phyloP scores from a whole-genome alignment of 2,888 invertebrate species.

The Gymnocheta viridis region DNA sequence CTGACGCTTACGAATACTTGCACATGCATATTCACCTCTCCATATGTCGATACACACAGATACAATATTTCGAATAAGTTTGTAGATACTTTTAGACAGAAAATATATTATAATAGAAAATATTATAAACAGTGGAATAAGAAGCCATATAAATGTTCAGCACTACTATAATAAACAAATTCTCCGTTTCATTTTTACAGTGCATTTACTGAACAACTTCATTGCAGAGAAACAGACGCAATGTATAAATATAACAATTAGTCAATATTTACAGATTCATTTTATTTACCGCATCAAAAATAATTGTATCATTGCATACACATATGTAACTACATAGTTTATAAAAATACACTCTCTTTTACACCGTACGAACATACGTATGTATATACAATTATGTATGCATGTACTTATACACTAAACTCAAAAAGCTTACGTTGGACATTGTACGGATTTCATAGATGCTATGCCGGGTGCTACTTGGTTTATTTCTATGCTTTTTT shows the following conservation, averaged over 20 bases:
- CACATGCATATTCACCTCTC: neutral
- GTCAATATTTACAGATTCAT: neutral
- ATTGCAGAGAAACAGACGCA: neutral
- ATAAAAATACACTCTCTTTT: slow-evolving; percentile 6
- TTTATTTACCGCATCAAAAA: slow-evolving; percentile 10
- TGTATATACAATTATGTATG: slow-evolving; percentile 2
- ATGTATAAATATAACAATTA: neutral
- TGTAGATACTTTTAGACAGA: neutral
- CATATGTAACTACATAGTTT: neutral
- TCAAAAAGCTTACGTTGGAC: slow-evolving; percentile 58
- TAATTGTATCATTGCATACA: neutral
- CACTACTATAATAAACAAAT: slow-evolving; percentile 7
- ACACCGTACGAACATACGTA: neutral
- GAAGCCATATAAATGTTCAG: slow-evolving; percentile 24
- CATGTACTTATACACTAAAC: neutral
- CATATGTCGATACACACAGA: slow-evolving; percentile 9
- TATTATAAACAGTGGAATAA: neutral
- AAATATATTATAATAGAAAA: neutral
- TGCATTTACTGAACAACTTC: slow-evolving; percentile 8
- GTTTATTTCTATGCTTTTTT: neutral
- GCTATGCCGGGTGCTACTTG: slow-evolving; percentile 11
- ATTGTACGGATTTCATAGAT: slow-evolving; percentile 58
- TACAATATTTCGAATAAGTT: slow-evolving; percentile 2
- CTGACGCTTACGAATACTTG: slow-evolving; percentile 41
- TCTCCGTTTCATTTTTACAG: neutral